Percentiles rank a stretch among this genome's conserved stretches.
Evolutionary conservation across 2,888 invertebrate genomes (phyloP).

Genomic region (Zhuqinia jingwanae): DNA sequence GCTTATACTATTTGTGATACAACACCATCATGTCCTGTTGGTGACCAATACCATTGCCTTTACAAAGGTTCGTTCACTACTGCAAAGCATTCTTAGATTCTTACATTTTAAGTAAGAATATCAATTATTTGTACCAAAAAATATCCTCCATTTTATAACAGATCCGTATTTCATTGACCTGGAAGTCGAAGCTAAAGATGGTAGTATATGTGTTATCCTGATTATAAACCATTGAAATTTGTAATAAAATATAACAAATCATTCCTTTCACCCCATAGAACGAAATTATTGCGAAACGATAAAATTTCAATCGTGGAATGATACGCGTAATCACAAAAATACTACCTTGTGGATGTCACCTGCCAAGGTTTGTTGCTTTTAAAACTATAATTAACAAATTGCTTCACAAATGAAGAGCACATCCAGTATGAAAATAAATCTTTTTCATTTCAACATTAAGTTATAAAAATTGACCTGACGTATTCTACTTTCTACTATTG

Average conservation of each 20-base stretch:
- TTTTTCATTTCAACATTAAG: no score
- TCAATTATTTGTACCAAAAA: neutral
- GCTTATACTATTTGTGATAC: constrained; percentile 41
- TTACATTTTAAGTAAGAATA: neutral
- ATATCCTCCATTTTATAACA: no score
- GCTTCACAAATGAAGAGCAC: no score
- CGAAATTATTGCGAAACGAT: neutral
- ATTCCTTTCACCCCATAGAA: neutral
- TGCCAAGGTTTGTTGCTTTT: neutral
- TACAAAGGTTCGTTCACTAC: neutral
- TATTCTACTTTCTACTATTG: no score
- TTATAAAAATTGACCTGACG: no score
- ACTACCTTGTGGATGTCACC: neutral
- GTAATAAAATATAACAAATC: neutral
- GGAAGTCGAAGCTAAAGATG: neutral
- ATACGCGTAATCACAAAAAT: neutral
- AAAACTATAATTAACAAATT: neutral
- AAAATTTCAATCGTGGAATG: neutral
- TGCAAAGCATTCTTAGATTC: neutral
- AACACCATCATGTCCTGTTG: neutral
- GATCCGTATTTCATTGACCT: constrained; percentile 42
- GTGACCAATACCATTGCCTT: constrained; percentile 30
- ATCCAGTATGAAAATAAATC: no score
- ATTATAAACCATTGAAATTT: neutral
- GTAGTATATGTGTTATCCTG: neutral